Percentiles rank a stretch among this genome's conserved stretches.
Evolutionary conservation across 2,888 invertebrate genomes (phyloP).

Genomic region (Zhuqinia jingwanae): DNA sequence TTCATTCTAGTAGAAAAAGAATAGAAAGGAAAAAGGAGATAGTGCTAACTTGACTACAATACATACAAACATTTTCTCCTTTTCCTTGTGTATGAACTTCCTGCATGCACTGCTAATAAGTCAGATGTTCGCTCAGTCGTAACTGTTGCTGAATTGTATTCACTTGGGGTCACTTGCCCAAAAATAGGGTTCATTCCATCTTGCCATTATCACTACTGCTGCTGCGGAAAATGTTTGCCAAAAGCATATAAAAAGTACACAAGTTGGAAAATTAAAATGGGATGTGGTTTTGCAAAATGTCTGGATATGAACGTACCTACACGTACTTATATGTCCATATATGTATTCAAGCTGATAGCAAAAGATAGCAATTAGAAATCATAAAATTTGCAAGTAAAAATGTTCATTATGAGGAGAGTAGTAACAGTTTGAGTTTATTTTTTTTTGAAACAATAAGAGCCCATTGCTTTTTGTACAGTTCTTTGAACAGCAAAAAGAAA

Average conservation of each 20-base stretch:
- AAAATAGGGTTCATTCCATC: constrained; percentile 26
- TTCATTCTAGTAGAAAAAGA: background rate
- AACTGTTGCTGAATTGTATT: constrained; percentile 42
- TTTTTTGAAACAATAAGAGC: too few relatives aligned
- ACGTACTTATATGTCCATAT: background rate
- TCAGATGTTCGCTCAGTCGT: constrained; percentile 25
- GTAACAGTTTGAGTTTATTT: too few relatives aligned
- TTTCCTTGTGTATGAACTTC: background rate
- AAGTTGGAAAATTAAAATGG: constrained; percentile 8
- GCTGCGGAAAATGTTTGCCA: background rate
- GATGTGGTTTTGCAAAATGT: too few relatives aligned
- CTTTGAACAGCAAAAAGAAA: background rate
- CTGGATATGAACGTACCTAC: background rate
- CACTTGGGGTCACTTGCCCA: constrained; percentile 51
- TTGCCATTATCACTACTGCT: background rate
- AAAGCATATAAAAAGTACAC: constrained; percentile 9
- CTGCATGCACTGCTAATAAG: constrained; percentile 44
- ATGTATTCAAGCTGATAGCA: background rate
- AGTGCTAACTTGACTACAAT: too few relatives aligned
- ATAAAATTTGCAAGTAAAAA: constrained; percentile 46
- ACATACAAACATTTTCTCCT: background rate
- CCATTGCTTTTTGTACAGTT: too few relatives aligned
- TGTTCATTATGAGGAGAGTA: background rate
- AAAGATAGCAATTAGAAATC: constrained; percentile 40
- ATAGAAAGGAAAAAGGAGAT: background rate